These are phyloP conservation scores for Chrysemys picta DNA, from an alignment of 2,113 vertebrate species.

Conservation along the genomic window DNA sequence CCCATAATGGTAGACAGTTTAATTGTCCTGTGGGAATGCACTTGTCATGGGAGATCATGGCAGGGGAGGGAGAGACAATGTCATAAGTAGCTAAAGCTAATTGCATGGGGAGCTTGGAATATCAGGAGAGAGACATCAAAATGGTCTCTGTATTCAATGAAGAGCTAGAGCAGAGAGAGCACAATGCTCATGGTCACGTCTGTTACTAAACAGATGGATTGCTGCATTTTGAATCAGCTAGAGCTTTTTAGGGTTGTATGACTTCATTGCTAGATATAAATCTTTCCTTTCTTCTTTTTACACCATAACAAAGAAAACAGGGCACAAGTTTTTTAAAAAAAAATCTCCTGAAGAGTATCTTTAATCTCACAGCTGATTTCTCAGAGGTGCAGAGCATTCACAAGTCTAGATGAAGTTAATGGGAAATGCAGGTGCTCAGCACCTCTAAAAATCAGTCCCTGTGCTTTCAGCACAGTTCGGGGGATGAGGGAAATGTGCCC, in stretches of 20 bases:
- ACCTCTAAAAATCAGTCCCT: not conserved
- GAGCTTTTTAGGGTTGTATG: not conserved
- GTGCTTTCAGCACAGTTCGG: not conserved
- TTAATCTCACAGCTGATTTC: not conserved
- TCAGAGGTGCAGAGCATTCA: not conserved
- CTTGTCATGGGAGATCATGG: rapidly evolving
- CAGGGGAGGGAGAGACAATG: not conserved
- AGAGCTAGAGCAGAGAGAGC: not conserved
- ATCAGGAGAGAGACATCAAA: not conserved
- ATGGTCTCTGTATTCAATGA: not conserved
- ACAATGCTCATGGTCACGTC: not conserved
- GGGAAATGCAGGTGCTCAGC: not conserved
- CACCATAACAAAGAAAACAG: not conserved
- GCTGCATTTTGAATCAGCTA: not conserved
- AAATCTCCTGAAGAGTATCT: not conserved
- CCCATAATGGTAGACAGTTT: not conserved
- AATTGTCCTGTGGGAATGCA: not conserved
- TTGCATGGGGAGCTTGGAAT: not conserved
- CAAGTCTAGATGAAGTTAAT: not conserved
- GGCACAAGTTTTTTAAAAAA: not conserved
- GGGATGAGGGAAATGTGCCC: not conserved
- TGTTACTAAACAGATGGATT: not conserved
- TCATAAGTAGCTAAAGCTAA: not conserved
- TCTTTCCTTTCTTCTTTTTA: not conserved
- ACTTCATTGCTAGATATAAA: not conserved